Conservation (phyloP, 92 coral and sea anemone genomes). For the Zoanthus sociatus region DNA sequence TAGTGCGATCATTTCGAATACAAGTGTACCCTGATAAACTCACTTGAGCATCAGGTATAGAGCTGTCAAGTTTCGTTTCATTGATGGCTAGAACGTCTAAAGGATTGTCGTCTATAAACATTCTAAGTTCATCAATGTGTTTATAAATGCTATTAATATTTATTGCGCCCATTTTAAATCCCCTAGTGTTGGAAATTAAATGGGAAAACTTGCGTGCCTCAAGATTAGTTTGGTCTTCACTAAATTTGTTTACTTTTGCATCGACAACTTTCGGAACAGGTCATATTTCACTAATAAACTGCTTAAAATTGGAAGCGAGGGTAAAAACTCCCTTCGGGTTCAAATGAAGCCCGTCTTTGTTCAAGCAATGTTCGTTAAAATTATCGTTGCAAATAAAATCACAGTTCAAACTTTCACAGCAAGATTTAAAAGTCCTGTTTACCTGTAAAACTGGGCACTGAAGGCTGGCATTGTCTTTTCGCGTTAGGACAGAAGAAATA, state of each 20-base stretch:
- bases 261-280: slow-evolving; percentile 51
- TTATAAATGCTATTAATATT: slow-evolving; percentile 52
- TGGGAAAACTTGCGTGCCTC: slow-evolving; percentile 33
- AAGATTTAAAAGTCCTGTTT: slow-evolving; percentile 33
- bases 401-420: slow-evolving; percentile 40
- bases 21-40: slow-evolving; percentile 40
- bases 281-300: slow-evolving; percentile 49
- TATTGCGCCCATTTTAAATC: slow-evolving; percentile 46
- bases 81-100: slow-evolving; percentile 51
- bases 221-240: slow-evolving; percentile 45
- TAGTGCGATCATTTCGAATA: slow-evolving; percentile 23
- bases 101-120: slow-evolving; percentile 32
- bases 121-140: slow-evolving; percentile 54
- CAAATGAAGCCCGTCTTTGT: slow-evolving; percentile 47
- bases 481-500: slow-evolving; percentile 14
- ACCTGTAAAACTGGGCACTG: slow-evolving; percentile 18
- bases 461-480: slow-evolving; percentile 44
- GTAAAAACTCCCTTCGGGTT: slow-evolving; percentile 53
- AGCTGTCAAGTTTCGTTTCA: slow-evolving; percentile 52
- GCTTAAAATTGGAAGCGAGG: slow-evolving; percentile 51
- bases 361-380: slow-evolving; percentile 37
- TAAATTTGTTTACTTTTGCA: slow-evolving; percentile 41
- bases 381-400: slow-evolving; percentile 47
- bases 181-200: slow-evolving; percentile 46
- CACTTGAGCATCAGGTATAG: slow-evolving; percentile 12